phyloP scores from a whole-genome alignment of 2,797 vertebrate species.

The Protonibea diacanthus region DNA sequence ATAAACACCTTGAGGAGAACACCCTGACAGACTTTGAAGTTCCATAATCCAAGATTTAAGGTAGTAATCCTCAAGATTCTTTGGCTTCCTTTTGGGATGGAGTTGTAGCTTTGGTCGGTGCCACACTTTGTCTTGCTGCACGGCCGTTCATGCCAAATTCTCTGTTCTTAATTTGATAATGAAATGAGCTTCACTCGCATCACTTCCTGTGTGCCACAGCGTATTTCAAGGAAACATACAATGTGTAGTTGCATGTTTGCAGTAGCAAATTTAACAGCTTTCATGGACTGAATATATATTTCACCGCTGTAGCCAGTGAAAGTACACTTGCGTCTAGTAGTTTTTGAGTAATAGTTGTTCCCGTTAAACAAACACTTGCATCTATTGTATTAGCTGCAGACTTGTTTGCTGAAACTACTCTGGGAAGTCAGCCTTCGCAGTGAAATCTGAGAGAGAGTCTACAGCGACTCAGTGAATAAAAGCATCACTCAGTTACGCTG shows the following conservation, averaged over 20 bases:
- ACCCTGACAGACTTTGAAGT: not conserved
- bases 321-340: not conserved
- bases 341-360: not conserved
- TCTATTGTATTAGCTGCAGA: slow-evolving; percentile 11
- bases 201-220: not conserved
- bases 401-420: slow-evolving; percentile 34
- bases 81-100: not conserved
- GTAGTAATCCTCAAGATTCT: not conserved
- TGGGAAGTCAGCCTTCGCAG: too few relatives aligned
- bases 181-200: not conserved
- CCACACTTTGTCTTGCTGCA: not conserved
- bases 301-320: not conserved
- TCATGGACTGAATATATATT: not conserved
- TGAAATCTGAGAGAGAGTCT: slow-evolving; percentile 28
- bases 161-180: not conserved
- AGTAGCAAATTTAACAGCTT: not conserved
- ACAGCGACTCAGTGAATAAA: not conserved
- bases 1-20: too few relatives aligned
- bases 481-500: not conserved
- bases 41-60: not conserved
- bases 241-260: not conserved
- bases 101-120: not conserved
- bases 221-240: not conserved
- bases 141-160: not conserved
- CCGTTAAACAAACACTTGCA: not conserved